phyloP scores from a whole-genome alignment of 2,888 invertebrate species.

The Bibio marci region DNA sequence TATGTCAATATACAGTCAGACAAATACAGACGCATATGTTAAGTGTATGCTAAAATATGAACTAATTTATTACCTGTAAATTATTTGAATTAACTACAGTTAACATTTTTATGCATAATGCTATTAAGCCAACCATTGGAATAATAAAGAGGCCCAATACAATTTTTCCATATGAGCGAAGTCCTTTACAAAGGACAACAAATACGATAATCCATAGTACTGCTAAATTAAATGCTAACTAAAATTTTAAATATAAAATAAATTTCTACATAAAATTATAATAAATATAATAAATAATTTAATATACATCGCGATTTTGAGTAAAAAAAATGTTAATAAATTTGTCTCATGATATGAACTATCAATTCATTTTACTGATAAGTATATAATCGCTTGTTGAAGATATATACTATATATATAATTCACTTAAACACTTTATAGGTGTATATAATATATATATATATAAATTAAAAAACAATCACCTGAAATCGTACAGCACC shows the following conservation, averaged over 20 bases:
- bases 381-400: no score
- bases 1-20: conserved; percentile 8
- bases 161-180: conserved; percentile 34
- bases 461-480: conserved; percentile 12
- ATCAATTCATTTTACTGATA: no score
- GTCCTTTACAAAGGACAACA: conserved; percentile 70
- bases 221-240: conserved; percentile 77
- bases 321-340: no score
- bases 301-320: no score
- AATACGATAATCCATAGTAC: conserved; percentile 85
- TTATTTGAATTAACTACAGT: conserved; percentile 19
- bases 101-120: conserved; percentile 20
- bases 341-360: no score
- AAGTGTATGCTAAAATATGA: no score
- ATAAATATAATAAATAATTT: no score
- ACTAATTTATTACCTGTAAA: conserved; percentile 11
- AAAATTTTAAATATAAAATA: conserved; percentile 33
- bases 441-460: no score
- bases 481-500: conserved; percentile 18
- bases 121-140: conserved; percentile 50
- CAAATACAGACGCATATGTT: conserved; percentile 3
- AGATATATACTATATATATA: no score
- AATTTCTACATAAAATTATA: conserved; percentile 4
- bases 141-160: conserved; percentile 62
- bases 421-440: no score